A percentile compares a stretch with the other conserved stretches of the same genome.
phyloP scores from a whole-genome alignment of 2,797 vertebrate genomes.

The Cuculus canorus region DNA sequence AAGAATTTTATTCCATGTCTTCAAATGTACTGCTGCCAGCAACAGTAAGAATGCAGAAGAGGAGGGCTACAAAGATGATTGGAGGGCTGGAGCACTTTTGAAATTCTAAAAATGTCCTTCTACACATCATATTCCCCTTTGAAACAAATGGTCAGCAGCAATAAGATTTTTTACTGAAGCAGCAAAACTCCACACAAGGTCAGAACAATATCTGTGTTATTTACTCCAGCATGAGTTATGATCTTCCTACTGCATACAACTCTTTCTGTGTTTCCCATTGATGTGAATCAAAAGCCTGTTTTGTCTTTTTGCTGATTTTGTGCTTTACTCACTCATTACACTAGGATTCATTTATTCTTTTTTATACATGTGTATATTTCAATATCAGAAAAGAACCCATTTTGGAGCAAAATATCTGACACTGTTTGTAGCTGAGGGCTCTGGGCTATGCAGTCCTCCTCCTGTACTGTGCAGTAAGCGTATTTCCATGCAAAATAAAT shows the following conservation, averaged over 20 bases:
- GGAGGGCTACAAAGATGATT: too few relatives aligned
- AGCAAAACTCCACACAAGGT: conserved; percentile 46
- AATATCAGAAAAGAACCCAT: neutral
- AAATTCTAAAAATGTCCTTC: neutral
- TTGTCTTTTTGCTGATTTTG: conserved; percentile 46
- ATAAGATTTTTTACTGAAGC: conserved; percentile 42
- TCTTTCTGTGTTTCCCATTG: conserved; percentile 6
- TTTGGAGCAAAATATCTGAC: neutral
- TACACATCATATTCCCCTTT: neutral
- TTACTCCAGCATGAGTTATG: conserved; percentile 34
- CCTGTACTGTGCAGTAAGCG: neutral
- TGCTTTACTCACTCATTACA: neutral
- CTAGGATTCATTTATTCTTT: conserved; percentile 3
- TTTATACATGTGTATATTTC: neutral
- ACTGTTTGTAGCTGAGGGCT: neutral
- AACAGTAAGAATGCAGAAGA: neutral
- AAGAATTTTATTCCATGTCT: neutral
- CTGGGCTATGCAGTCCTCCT: neutral
- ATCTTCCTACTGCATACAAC: conserved; percentile 19
- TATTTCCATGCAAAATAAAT: neutral
- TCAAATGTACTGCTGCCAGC: neutral
- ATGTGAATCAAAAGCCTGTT: conserved; percentile 43
- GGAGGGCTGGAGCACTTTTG: too few relatives aligned
- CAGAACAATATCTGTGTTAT: conserved; percentile 52
- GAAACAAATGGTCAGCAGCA: conserved; percentile 29